Percentiles rank a stretch among this genome's conserved stretches.
Evolutionary conservation across 2,113 vertebrate genomes (phyloP).

Genomic region (Rhineura floridana): DNA sequence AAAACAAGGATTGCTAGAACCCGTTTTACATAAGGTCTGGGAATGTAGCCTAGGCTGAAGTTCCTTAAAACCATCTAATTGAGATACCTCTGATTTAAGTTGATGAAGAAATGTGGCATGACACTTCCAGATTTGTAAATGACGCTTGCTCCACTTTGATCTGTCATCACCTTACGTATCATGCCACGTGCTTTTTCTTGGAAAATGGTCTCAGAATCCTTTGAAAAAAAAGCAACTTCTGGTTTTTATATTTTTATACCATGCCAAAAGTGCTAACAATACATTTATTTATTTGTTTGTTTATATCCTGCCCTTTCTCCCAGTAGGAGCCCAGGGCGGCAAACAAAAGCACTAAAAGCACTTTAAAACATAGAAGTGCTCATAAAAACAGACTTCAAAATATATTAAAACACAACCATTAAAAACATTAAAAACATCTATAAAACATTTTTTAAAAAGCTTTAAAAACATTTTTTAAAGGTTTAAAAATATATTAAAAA

Average conservation of each 20-base stretch:
- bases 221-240: not conserved
- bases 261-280: not conserved
- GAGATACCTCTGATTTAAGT: not conserved
- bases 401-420: too few relatives aligned
- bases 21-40: not conserved
- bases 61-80: not conserved
- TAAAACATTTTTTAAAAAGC: too few relatives aligned
- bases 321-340: too few relatives aligned
- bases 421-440: too few relatives aligned
- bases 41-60: not conserved
- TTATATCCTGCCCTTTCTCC: too few relatives aligned
- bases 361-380: too few relatives aligned
- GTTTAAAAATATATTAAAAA: too few relatives aligned
- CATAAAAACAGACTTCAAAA: too few relatives aligned
- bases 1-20: too few relatives aligned
- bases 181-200: not conserved
- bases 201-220: not conserved
- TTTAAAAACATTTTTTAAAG: too few relatives aligned
- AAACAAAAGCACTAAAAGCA: too few relatives aligned
- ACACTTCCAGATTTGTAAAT: not conserved
- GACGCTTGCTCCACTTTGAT: not conserved
- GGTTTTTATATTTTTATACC: not conserved
- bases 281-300: too few relatives aligned
- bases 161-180: not conserved
- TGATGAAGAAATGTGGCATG: not conserved